These are phyloP conservation scores for Melipona bicolor DNA, from an alignment of 2,888 invertebrate genomes.

Conservation along the genomic window DNA sequence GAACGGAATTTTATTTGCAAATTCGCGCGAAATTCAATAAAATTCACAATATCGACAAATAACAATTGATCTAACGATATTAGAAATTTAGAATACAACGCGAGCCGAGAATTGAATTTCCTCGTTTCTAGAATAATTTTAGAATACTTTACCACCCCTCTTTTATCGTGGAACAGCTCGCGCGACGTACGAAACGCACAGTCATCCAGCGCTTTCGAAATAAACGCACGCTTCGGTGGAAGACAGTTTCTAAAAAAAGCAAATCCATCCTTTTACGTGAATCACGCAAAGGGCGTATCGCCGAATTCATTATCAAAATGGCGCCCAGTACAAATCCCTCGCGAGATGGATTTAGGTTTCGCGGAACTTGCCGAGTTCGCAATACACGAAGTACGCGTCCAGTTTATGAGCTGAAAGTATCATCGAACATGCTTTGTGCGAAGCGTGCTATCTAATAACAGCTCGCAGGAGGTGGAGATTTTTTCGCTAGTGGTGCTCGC, in stretches of 20 bases:
- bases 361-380: background rate
- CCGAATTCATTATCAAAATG: background rate
- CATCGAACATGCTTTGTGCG: constrained; percentile 4
- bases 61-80: no score
- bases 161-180: no score
- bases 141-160: no score
- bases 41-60: no score
- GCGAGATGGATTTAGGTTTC: background rate
- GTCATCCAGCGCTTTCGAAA: no score
- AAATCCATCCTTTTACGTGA: background rate
- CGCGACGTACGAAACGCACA: no score
- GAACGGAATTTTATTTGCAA: no score
- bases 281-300: background rate
- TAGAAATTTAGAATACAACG: no score
- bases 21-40: no score
- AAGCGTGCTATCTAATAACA: constrained; percentile 16
- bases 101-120: no score
- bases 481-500: constrained; percentile 19
- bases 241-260: background rate
- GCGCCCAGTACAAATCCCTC: background rate
- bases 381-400: background rate
- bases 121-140: no score
- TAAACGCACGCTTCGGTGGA: background rate
- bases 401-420: constrained; percentile 12
- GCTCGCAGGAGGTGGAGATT: background rate